phyloP scores from a whole-genome alignment of 1,140 invertebrate genomes.

The Ditylenchus dipsaci region DNA sequence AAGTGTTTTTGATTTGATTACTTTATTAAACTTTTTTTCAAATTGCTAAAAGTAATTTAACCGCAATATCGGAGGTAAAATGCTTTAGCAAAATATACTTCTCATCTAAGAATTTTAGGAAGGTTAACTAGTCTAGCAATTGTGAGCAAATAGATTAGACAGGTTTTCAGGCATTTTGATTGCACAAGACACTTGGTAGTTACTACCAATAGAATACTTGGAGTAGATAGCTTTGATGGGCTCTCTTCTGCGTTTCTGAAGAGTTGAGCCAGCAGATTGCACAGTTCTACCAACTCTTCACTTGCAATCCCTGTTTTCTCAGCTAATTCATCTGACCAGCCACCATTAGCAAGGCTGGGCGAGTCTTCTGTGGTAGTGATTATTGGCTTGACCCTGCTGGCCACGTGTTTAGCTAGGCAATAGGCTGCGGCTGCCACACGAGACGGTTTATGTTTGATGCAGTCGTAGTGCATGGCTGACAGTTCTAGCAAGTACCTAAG shows the following conservation, averaged over 20 bases:
- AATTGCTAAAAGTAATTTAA: too few species aligned
- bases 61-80: too few species aligned
- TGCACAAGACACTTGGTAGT: background rate
- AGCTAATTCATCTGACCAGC: background rate
- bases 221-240: background rate
- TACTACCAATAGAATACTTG: background rate
- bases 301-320: background rate
- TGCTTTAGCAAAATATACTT: background rate
- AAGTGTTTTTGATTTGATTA: too few species aligned
- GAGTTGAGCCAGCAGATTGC: background rate
- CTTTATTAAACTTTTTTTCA: too few species aligned
- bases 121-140: background rate
- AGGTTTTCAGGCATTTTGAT: background rate
- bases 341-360: background rate
- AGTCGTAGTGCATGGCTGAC: slow-evolving; percentile 21
- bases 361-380: background rate
- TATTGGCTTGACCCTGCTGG: background rate
- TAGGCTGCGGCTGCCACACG: slow-evolving; percentile 31
- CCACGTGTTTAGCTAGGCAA: slow-evolving; percentile 9
- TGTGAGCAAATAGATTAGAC: background rate
- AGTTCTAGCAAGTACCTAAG: slow-evolving; percentile 30
- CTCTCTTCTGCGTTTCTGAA: background rate
- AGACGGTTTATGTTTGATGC: slow-evolving; percentile 13
- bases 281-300: background rate
- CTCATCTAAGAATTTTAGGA: background rate